These are phyloP conservation scores for Nyctibius bracteatus DNA, from an alignment of 2,113 vertebrate species.

Conservation along the genomic window DNA sequence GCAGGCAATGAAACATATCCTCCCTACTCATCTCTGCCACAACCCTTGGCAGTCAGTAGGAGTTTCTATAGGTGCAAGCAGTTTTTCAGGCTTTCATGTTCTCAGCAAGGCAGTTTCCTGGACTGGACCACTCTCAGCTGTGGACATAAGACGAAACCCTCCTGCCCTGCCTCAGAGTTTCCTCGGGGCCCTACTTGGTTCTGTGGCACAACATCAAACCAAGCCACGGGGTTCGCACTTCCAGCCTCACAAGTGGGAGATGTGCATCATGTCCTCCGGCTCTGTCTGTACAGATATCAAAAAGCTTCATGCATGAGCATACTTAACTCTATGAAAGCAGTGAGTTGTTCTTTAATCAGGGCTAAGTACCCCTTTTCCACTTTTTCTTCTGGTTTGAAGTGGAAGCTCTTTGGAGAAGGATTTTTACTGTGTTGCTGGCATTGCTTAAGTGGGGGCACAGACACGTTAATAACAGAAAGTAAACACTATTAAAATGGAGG, in stretches of 20 bases:
- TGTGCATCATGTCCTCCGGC: fast-evolving
- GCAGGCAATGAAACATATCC: background rate
- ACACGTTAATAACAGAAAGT: background rate
- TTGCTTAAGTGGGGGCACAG: background rate
- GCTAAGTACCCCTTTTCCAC: background rate
- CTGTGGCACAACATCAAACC: background rate
- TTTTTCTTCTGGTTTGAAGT: background rate
- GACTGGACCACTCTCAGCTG: background rate
- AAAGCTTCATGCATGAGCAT: background rate
- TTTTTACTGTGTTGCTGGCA: background rate
- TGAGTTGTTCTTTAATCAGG: background rate
- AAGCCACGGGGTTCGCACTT: background rate
- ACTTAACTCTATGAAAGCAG: background rate
- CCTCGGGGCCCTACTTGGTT: background rate
- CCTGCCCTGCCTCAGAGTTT: background rate
- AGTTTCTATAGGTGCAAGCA: background rate
- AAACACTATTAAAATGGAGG: background rate
- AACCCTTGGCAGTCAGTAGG: background rate
- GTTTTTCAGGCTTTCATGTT: background rate
- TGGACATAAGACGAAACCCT: background rate
- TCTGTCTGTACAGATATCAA: background rate
- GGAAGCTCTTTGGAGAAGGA: background rate
- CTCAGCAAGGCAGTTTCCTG: background rate
- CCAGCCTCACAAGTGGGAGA: background rate
- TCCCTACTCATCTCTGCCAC: background rate